A percentile compares a stretch with the other conserved stretches of the same genome.
Conservation (phyloP, 2,888 invertebrate genomes). For the Esperia sulphurella region DNA sequence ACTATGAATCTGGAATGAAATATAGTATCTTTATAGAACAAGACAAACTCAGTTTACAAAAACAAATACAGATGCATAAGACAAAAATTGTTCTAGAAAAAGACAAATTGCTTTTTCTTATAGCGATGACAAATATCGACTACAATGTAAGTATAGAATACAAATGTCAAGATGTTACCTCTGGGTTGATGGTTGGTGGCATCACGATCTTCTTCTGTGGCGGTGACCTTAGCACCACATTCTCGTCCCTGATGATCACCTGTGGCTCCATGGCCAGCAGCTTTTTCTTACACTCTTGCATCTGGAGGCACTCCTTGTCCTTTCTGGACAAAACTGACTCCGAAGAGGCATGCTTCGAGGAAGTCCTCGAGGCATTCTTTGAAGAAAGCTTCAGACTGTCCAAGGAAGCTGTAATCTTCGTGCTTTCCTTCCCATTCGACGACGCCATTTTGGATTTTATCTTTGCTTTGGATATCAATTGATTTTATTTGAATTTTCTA, state of each 20-base stretch:
- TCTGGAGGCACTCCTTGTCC: slow-evolving; percentile 66
- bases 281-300: slow-evolving; percentile 75
- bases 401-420: slow-evolving; percentile 65
- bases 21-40: too few species aligned
- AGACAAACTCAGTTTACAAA: too few species aligned
- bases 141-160: background rate
- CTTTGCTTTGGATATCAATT: slow-evolving; percentile 1
- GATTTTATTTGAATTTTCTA: slow-evolving; percentile 5
- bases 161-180: slow-evolving; percentile 40
- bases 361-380: slow-evolving; percentile 59
- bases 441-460: slow-evolving; percentile 55
- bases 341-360: slow-evolving; percentile 70
- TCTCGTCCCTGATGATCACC: slow-evolving; percentile 72
- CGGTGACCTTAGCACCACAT: slow-evolving; percentile 64
- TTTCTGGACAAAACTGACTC: slow-evolving; percentile 70
- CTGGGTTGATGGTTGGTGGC: slow-evolving; percentile 68
- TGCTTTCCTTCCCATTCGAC: slow-evolving; percentile 62
- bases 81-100: too few species aligned
- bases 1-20: too few species aligned
- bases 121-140: background rate
- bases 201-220: slow-evolving; percentile 74
- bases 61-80: too few species aligned
- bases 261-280: slow-evolving; percentile 70
- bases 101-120: background rate
- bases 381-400: slow-evolving; percentile 72